These are phyloP conservation scores for Mimachlamys varia DNA, from an alignment of 2,888 invertebrate species.

Conservation along the genomic window DNA sequence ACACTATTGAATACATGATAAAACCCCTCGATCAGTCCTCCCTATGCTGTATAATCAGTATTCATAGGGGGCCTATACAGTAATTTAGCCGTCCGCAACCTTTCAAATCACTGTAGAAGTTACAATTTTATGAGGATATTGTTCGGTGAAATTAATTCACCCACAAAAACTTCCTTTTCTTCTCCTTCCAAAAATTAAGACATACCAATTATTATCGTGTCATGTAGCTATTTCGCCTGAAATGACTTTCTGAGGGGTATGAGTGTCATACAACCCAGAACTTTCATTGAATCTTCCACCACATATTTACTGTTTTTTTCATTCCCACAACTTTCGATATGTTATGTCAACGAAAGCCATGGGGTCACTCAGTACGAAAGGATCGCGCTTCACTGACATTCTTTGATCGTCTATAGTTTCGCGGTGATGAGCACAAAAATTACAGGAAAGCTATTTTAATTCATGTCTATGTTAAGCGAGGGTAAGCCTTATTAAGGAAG, in stretches of 20 bases:
- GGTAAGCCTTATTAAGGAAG: neutral
- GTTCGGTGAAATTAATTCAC: slow-evolving; percentile 4
- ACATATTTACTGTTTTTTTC: slow-evolving; percentile 30
- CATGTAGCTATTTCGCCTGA: neutral
- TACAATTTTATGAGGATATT: neutral
- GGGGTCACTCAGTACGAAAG: slow-evolving; percentile 7
- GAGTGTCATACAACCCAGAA: neutral
- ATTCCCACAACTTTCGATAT: slow-evolving; percentile 22
- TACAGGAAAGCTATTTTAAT: slow-evolving; percentile 31
- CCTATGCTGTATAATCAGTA: neutral
- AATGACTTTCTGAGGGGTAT: slow-evolving; percentile 7
- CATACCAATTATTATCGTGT: slow-evolving; percentile 34
- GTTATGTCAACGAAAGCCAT: slow-evolving; percentile 9
- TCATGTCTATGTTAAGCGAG: neutral
- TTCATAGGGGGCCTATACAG: neutral
- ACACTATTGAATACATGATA: neutral
- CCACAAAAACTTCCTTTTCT: slow-evolving; percentile 25
- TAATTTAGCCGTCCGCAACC: neutral
- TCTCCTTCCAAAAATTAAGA: slow-evolving; percentile 30
- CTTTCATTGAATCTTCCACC: neutral
- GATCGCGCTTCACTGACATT: slow-evolving; percentile 8
- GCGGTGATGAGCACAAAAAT: slow-evolving; percentile 31
- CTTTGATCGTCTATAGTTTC: slow-evolving; percentile 22
- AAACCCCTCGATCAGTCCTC: neutral
- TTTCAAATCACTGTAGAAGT: neutral